Evolutionary conservation across 2,888 invertebrate genomes (phyloP), one percentile per base, ranked within the genome.

Genomic region (Bombylius discolor): DNA sequence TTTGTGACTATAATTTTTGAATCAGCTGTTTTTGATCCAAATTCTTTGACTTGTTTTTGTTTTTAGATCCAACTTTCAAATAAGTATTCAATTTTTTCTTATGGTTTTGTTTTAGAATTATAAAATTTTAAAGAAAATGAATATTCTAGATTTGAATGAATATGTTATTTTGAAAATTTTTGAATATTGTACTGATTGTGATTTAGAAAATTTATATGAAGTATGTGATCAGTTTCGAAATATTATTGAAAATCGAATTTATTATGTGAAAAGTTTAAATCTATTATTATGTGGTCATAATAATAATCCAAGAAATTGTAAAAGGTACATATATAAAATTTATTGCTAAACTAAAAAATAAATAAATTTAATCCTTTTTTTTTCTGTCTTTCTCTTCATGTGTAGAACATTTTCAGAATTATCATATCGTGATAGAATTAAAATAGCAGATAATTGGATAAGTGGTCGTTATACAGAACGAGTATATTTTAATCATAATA

Each of bases 391-490:
- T 36, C 34, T 36, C 34, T 36, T 36, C 34, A 7, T 36, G 8
- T 42, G 4, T 42, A 73, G 72, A 56, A 72, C 71, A 42, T 62
- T 61, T 49, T 59, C 60, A 3, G 69, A 65, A 65, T 67, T 65
- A 47, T 70, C 66, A 36, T 69, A 64, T 58, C 70, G 59, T 42
- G 75, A 64, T 62, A 70, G 64, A 51, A 67, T 64, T 61, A 70
- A 61, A 67, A 69, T 67, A 67, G 73, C 65, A 67, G 72, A 70
- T n/a, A 81, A 82, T 63, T 82, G 82, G 82, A 64, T 72, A n/a
- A 70, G 68, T 50, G 82, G 81, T 4, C 69, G 69, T 51, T 82
- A 78, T 62, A 65, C 68, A 13, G 78, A 78, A 59, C 70, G 68
- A 39, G 65, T 72, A 13, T 68, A 77, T 47, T 73, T 77, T 55